A percentile compares a stretch with the other conserved stretches of the same genome.
Conservation (phyloP, 1,140 invertebrate species). For the Trichonephila clavipes region DNA sequence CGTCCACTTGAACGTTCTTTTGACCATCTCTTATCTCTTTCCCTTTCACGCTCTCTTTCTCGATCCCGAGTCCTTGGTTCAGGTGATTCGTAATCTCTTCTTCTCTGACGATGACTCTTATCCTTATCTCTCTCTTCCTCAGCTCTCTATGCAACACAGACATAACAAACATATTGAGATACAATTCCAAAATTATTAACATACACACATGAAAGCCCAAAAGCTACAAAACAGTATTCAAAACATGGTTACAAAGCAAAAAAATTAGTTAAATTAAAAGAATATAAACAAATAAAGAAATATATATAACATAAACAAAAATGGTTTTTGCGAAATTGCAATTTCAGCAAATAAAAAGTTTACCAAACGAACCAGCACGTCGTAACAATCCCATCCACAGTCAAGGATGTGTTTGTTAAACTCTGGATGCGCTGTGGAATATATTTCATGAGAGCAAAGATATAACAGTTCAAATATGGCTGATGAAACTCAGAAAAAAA, state of each 20-base stretch:
- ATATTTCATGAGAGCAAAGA: conserved; percentile 63
- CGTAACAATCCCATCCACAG: conserved; percentile 49
- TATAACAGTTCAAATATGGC: conserved; percentile 20
- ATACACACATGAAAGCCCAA: background rate
- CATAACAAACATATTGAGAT: background rate
- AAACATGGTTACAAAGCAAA: background rate
- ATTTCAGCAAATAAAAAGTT: conserved; percentile 69
- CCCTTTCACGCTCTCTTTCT: conserved; percentile 78
- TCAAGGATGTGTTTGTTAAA: conserved; percentile 31
- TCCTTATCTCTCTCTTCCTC: conserved; percentile 80
- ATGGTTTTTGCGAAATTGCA: conserved; percentile 8
- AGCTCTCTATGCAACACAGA: conserved; percentile 76
- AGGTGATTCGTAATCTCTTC: conserved; percentile 66
- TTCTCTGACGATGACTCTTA: conserved; percentile 78
- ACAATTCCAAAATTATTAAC: background rate
- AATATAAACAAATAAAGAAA: background rate
- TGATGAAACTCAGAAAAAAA: conserved; percentile 39
- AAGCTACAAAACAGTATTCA: background rate
- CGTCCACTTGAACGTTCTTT: conserved; percentile 74
- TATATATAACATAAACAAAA: background rate
- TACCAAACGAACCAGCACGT: conserved; percentile 60
- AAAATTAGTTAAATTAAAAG: background rate
- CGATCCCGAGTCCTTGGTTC: conserved; percentile 78
- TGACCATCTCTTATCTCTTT: conserved; percentile 78
- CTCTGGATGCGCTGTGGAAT: conserved; percentile 66